Evolutionary conservation across 2,797 vertebrate genomes (phyloP).

Genomic region (Streptopelia turtur): DNA sequence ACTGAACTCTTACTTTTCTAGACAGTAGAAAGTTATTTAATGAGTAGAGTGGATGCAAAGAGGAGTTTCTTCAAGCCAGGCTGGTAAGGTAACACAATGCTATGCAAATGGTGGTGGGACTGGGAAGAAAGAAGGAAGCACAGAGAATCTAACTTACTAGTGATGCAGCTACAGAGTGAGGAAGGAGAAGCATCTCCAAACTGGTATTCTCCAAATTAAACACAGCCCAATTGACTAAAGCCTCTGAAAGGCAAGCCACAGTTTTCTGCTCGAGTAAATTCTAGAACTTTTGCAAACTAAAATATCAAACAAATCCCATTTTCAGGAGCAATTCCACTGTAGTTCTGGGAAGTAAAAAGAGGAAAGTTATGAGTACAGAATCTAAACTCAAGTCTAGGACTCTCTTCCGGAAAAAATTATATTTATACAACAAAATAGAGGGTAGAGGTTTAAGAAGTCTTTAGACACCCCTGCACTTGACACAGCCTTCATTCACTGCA

Average conservation of each 20-base stretch:
- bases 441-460: not conserved
- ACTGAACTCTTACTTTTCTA: not conserved
- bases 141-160: not conserved
- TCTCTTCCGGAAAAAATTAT: not conserved
- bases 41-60: not conserved
- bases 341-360: not conserved
- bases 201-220: not conserved
- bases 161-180: not conserved
- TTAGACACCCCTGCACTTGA: not conserved
- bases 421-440: not conserved
- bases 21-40: not conserved
- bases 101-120: not conserved
- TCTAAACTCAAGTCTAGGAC: not conserved
- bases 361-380: not conserved
- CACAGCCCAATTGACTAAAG: not conserved
- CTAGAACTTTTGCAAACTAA: not conserved
- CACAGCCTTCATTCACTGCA: not conserved
- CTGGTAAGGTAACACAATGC: not conserved
- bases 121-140: not conserved
- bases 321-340: not conserved
- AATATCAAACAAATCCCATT: not conserved
- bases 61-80: not conserved
- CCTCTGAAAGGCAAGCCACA: not conserved
- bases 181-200: not conserved
- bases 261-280: not conserved